A percentile compares a stretch with the other conserved stretches of the same genome.
phyloP scores from a whole-genome alignment of 2,888 invertebrate genomes.

The Drosophila picticornis region DNA sequence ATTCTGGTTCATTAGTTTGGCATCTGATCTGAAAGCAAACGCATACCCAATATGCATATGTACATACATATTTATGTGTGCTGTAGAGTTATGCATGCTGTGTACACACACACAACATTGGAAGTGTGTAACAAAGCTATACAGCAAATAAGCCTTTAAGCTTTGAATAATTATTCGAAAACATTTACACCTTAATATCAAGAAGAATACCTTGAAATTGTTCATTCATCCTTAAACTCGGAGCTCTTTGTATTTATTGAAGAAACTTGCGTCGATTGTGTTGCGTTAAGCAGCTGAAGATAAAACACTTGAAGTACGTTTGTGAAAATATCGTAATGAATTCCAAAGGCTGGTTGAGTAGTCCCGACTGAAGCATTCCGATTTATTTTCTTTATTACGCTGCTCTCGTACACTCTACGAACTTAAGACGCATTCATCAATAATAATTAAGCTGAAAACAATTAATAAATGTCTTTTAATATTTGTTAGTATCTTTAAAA shows the following conservation, averaged over 20 bases:
- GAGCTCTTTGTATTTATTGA: not conserved
- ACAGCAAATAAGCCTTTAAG: not conserved
- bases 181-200: not conserved
- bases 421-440: not conserved
- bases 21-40: slow-evolving; percentile 41
- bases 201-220: not conserved
- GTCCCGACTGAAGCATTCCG: not conserved
- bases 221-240: not conserved
- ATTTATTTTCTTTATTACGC: not conserved
- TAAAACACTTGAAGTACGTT: not conserved
- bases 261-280: not conserved
- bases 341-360: not conserved
- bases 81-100: not conserved
- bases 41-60: not conserved
- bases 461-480: not conserved
- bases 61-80: not conserved
- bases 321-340: not conserved
- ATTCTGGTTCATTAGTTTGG: slow-evolving; percentile 76
- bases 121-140: not conserved
- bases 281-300: not conserved
- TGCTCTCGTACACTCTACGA: not conserved
- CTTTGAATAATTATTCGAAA: not conserved
- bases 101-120: not conserved
- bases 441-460: not conserved
- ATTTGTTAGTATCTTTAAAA: not conserved